Percentiles rank a stretch among this genome's conserved stretches.
These are phyloP conservation scores for Gymnogyps californianus DNA, from an alignment of 2,113 vertebrate species.

Conservation along the genomic window DNA sequence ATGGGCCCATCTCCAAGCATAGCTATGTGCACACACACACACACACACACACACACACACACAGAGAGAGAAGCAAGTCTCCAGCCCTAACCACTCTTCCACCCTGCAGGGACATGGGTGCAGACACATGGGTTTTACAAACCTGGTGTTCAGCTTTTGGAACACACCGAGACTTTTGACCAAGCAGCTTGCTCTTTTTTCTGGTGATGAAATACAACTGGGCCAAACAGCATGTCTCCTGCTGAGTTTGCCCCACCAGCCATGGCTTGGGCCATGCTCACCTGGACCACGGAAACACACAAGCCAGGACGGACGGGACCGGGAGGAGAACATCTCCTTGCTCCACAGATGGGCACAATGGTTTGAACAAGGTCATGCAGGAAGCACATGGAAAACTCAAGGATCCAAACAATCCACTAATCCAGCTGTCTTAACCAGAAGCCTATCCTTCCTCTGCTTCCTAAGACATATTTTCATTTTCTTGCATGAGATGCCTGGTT, in stretches of 20 bases:
- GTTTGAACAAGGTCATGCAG: neutral
- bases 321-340: neutral
- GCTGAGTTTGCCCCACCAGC: neutral
- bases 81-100: neutral
- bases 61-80: too few relatives aligned
- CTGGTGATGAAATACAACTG: neutral
- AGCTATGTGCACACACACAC: neutral
- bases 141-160: neutral
- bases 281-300: neutral
- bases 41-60: neutral
- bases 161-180: neutral
- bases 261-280: neutral
- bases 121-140: neutral
- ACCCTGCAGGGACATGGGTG: neutral
- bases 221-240: neutral
- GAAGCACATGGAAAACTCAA: neutral
- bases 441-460: neutral
- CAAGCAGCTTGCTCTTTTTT: neutral
- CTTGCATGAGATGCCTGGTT: neutral
- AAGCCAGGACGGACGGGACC: neutral
- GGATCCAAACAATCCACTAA: neutral
- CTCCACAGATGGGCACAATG: neutral
- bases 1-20: neutral
- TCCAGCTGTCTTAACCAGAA: neutral
- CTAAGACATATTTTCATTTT: neutral